Evolutionary conservation across 2,113 vertebrate species (phyloP).

Genomic region (Thinocorus orbignyianus): DNA sequence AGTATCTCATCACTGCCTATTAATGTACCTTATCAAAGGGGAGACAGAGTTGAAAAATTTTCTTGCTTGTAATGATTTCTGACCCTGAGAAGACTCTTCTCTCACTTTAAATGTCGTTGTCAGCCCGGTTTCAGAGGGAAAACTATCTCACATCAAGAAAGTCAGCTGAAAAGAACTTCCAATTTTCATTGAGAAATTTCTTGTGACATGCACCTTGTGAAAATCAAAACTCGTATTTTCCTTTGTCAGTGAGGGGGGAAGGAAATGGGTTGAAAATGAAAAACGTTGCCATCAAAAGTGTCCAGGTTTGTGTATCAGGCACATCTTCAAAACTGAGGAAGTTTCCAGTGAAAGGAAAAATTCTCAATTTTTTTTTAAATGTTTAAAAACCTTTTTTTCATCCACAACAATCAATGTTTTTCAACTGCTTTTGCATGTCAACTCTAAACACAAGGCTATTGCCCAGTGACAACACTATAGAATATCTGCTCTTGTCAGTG

Average conservation of each 20-base stretch:
- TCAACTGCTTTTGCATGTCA: not conserved
- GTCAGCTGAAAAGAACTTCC: not conserved
- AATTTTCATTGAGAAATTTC: constrained; percentile 1
- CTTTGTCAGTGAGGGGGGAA: not conserved
- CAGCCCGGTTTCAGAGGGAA: not conserved
- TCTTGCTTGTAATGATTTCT: not conserved
- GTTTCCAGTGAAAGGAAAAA: not conserved
- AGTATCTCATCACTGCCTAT: not conserved
- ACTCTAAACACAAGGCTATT: not conserved
- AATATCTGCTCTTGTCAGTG: not conserved
- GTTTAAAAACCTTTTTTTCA: fast-evolving
- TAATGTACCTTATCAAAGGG: not conserved
- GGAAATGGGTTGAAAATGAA: not conserved
- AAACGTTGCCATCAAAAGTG: not conserved
- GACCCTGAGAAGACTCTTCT: not conserved
- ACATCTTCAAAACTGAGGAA: not conserved
- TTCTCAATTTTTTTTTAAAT: fast-evolving
- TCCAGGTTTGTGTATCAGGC: not conserved
- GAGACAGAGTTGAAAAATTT: not conserved
- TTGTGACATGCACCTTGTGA: not conserved
- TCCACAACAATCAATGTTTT: not conserved
- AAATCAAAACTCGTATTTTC: not conserved
- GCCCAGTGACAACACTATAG: not conserved
- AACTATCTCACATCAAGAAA: not conserved
- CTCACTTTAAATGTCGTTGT: not conserved